Evolutionary conservation across 2,888 invertebrate genomes (phyloP).

Genomic region (Eremobia ochroleuca): DNA sequence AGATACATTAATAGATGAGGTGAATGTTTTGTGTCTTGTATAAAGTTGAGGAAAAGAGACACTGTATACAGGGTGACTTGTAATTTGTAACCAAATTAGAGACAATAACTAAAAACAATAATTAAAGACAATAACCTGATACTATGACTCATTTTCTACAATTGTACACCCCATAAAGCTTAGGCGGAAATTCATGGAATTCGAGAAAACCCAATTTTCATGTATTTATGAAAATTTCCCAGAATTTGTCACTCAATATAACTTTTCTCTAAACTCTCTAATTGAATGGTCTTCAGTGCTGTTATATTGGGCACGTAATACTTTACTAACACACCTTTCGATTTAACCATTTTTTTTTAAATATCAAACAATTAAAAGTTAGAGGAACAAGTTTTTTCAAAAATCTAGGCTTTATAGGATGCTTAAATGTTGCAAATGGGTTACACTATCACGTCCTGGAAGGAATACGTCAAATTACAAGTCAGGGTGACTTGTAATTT

Average conservation of each 20-base stretch:
- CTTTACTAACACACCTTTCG: not conserved
- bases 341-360: not conserved
- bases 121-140: too few relatives aligned
- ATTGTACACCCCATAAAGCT: too few relatives aligned
- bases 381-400: not conserved
- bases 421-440: too few relatives aligned
- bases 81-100: too few relatives aligned
- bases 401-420: not conserved
- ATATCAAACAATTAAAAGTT: not conserved
- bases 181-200: too few relatives aligned
- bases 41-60: not conserved
- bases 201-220: not conserved
- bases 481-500: too few relatives aligned
- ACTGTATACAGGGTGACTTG: not conserved
- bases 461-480: too few relatives aligned
- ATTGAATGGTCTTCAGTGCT: not conserved
- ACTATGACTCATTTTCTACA: too few relatives aligned
- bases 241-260: not conserved
- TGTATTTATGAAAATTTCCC: not conserved
- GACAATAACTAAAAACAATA: too few relatives aligned
- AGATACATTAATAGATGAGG: not conserved
- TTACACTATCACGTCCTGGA: too few relatives aligned
- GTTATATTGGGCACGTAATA: not conserved
- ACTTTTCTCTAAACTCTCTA: not conserved
- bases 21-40: not conserved